phyloP scores from a whole-genome alignment of 2,113 vertebrate species.

The Carassius carassius region DNA sequence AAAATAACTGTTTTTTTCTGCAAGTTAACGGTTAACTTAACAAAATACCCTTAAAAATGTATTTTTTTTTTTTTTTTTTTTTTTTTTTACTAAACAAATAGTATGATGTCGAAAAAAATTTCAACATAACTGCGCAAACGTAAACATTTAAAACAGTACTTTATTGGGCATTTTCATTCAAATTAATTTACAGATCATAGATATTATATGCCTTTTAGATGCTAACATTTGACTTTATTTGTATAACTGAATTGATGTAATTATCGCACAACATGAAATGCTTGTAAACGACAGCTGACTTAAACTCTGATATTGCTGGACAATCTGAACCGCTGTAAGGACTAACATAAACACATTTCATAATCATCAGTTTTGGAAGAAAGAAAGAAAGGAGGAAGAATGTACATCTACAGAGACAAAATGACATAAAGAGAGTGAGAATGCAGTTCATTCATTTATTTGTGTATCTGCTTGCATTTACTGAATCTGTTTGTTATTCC shows the following conservation, averaged over 20 bases:
- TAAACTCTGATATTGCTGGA: neutral
- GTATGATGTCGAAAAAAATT: neutral
- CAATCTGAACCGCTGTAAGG: too few relatives aligned
- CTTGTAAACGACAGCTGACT: neutral
- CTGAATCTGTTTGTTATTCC: neutral
- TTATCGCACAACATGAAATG: neutral
- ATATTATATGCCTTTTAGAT: conserved; percentile 3
- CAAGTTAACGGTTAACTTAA: neutral
- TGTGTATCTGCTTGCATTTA: neutral
- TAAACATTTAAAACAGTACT: conserved; percentile 37
- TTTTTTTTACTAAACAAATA: neutral
- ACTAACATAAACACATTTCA: neutral
- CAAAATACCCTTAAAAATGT: neutral
- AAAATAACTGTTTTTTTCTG: too few relatives aligned
- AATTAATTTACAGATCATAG: conserved; percentile 43
- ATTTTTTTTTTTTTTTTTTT: too few relatives aligned
- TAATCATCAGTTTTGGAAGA: neutral
- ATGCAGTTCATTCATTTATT: neutral
- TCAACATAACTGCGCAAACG: neutral
- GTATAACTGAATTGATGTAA: neutral
- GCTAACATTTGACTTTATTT: neutral
- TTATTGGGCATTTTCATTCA: conserved; percentile 61
- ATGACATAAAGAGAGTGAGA: neutral
- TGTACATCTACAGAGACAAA: neutral
- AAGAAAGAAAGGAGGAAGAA: neutral